phyloP scores from a whole-genome alignment of 2,113 vertebrate genomes.

The Camelus dromedarius region DNA sequence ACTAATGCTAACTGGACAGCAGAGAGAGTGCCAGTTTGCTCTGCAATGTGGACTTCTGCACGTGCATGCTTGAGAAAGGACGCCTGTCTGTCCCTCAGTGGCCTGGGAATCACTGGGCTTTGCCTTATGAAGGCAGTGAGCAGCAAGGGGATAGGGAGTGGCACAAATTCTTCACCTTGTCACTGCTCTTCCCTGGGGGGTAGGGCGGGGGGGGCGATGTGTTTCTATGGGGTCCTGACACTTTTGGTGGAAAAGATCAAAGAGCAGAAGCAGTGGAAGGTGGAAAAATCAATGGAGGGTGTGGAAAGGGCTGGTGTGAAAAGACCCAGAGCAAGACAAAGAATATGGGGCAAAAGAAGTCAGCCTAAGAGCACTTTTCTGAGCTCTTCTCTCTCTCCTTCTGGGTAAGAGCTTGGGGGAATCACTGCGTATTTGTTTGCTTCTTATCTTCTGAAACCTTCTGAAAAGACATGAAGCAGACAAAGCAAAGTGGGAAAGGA shows the following conservation, averaged over 20 bases:
- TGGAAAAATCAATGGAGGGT: neutral
- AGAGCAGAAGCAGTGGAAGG: neutral
- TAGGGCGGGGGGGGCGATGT: neutral
- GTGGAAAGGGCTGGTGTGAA: neutral
- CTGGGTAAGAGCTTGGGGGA: neutral
- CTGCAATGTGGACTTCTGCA: neutral
- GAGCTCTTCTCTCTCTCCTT: neutral
- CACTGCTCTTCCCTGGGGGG: neutral
- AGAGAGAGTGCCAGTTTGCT: neutral
- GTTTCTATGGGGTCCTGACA: neutral
- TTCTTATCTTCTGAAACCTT: conserved; percentile 32
- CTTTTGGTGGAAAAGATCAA: neutral
- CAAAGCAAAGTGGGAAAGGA: neutral
- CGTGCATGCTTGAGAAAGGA: neutral
- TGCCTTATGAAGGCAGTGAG: neutral
- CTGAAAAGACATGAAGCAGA: neutral
- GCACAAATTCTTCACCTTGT: neutral
- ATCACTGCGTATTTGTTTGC: conserved; percentile 32
- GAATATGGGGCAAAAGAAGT: neutral
- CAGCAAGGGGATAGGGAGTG: too few relatives aligned
- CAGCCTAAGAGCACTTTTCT: neutral
- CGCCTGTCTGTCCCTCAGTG: neutral
- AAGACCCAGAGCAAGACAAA: neutral
- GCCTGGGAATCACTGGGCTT: neutral
- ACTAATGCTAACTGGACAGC: neutral